phyloP scores from a whole-genome alignment of 2,113 vertebrate genomes.

The human region GRCh38 chr2:210549501-210550000 shows the following conservation, averaged over 20 bases:
- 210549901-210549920: constrained; percentile 18
- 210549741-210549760: not conserved
- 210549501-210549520: not conserved
- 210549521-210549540: not conserved
- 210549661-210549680: not conserved
- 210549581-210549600: not conserved
- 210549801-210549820: not conserved
- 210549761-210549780: not conserved
- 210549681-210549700: constrained; percentile 24
- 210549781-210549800: not conserved
- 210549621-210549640: not conserved
- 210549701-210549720: constrained; percentile 8
- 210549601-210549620: constrained; percentile 15
- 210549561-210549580: constrained; percentile 29
- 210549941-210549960: not conserved
- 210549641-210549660: not conserved
- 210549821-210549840: not conserved
- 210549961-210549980: not conserved
- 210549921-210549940: not conserved
- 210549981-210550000: not conserved
- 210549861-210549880: constrained; percentile 10
- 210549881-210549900: constrained; percentile 17
- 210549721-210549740: not conserved
- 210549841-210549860: not conserved
- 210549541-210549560: constrained; percentile 43